phyloP scores from a whole-genome alignment of 1,140 invertebrate genomes.

The Stegodyphus dumicola region DNA sequence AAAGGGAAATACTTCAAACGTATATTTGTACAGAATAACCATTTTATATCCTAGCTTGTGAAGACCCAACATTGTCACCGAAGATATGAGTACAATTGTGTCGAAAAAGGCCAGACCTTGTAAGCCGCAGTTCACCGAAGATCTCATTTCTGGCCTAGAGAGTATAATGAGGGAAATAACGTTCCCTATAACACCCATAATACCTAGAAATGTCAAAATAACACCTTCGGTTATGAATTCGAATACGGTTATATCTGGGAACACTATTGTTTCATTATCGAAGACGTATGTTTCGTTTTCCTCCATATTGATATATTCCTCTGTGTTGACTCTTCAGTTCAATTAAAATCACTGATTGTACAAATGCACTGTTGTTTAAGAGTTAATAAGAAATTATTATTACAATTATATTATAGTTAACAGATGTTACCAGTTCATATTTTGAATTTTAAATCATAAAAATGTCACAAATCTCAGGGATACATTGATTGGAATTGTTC shows the following conservation, averaged over 20 bases:
- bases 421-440: neutral
- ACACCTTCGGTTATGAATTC: conserved; percentile 46
- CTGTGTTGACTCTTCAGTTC: too few relatives aligned
- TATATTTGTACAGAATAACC: conserved; percentile 26
- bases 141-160: conserved; percentile 49
- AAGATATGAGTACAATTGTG: conserved; percentile 41
- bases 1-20: conserved; percentile 44
- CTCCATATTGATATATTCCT: conserved; percentile 1
- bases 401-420: neutral
- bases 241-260: conserved; percentile 45
- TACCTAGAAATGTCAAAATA: conserved; percentile 14
- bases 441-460: neutral
- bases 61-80: conserved; percentile 43
- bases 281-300: conserved; percentile 24
- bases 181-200: conserved; percentile 46
- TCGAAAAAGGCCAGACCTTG: conserved; percentile 59
- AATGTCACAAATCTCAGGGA: neutral
- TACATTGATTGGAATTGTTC: neutral
- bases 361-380: neutral
- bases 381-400: neutral
- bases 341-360: too few relatives aligned
- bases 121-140: conserved; percentile 52
- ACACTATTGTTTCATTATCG: conserved; percentile 24
- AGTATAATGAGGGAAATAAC: conserved; percentile 49
- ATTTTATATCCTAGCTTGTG: conserved; percentile 48